Conservation (phyloP, 2,113 vertebrate species). For the Tragelaphus buxtoni region DNA sequence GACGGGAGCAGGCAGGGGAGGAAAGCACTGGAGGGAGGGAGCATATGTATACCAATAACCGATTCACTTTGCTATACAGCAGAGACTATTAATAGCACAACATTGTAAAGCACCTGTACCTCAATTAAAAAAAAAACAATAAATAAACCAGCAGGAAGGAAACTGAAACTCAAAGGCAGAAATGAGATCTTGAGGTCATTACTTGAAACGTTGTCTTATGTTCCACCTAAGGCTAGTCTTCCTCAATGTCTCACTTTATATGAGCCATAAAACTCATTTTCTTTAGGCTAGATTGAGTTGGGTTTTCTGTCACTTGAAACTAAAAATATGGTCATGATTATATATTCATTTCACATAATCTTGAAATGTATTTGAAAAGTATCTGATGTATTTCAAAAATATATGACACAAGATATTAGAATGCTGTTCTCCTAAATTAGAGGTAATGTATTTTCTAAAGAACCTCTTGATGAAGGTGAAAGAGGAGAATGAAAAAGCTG, state of each 20-base stretch:
- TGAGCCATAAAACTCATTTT: not conserved
- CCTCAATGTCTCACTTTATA: not conserved
- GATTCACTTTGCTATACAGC: not conserved
- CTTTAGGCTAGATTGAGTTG: not conserved
- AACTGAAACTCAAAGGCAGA: not conserved
- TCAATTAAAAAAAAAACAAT: not conserved
- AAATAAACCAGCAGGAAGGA: not conserved
- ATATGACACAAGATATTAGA: not conserved
- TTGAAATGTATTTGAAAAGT: not conserved
- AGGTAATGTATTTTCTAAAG: not conserved
- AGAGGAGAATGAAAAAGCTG: not conserved
- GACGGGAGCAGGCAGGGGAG: fast-evolving
- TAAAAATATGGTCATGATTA: not conserved
- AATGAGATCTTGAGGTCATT: not conserved
- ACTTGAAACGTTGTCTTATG: not conserved
- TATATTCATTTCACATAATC: not conserved
- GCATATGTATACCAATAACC: fast-evolving
- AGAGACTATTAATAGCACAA: not conserved
- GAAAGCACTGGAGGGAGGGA: not conserved
- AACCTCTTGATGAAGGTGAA: not conserved
- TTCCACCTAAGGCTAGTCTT: not conserved
- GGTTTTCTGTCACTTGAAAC: not conserved
- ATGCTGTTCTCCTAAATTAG: not conserved
- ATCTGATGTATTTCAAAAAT: not conserved
- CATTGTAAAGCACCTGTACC: not conserved